Conservation (phyloP, 2,797 vertebrate species). For the Onychomys arenicola region DNA sequence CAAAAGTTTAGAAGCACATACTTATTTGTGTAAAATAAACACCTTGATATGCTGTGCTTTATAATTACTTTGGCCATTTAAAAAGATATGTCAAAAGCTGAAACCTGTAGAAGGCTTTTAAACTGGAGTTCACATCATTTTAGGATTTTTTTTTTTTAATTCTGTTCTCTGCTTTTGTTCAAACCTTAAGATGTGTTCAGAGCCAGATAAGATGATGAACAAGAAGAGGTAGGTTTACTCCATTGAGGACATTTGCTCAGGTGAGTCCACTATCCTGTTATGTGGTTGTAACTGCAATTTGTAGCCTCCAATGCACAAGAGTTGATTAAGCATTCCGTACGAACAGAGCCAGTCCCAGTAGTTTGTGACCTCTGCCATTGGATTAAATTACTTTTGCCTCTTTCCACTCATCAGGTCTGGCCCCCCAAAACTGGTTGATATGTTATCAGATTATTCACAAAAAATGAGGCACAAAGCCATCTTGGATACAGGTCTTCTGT, state of each 20-base stretch:
- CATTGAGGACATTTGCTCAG: not conserved
- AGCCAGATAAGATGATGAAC: slow-evolving; percentile 18
- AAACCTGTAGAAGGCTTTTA: slow-evolving; percentile 30
- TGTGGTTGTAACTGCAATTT: not conserved
- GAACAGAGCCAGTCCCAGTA: not conserved
- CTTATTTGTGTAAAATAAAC: not conserved
- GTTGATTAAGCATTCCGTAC: not conserved
- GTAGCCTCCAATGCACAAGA: not conserved
- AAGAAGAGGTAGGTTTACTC: not conserved
- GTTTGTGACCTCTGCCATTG: not conserved
- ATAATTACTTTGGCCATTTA: not conserved
- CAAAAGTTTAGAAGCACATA: slow-evolving; percentile 29
- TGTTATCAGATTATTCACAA: not conserved
- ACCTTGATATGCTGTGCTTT: not conserved
- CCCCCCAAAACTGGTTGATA: not conserved
- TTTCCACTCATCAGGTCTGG: not conserved
- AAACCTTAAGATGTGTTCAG: slow-evolving; percentile 34
- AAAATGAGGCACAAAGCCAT: not conserved
- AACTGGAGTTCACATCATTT: slow-evolving; percentile 1
- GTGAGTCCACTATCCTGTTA: not conserved
- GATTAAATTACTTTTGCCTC: slow-evolving; percentile 18
- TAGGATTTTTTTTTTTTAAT: not conserved
- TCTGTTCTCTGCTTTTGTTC: not conserved
- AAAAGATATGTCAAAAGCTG: not conserved
- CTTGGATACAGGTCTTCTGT: not conserved